Evolutionary conservation across 2,888 invertebrate species (phyloP).

Genomic region (Eupsilia transversa): DNA sequence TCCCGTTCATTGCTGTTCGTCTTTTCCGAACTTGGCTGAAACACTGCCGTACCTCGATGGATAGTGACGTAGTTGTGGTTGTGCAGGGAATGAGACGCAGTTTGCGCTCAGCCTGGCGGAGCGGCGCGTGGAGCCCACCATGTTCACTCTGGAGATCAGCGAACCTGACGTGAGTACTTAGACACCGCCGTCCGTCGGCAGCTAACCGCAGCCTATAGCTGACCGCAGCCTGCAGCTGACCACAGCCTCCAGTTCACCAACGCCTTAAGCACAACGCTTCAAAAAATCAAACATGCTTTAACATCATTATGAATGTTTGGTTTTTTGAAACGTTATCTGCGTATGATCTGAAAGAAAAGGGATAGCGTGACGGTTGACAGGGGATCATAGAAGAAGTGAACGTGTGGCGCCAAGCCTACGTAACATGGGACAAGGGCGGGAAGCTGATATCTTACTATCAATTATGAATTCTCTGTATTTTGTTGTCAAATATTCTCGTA

Average conservation of each 20-base stretch:
- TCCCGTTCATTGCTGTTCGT: not conserved
- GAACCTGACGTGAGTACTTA: constrained; percentile 35
- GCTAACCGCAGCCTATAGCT: not conserved
- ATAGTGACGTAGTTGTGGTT: constrained; percentile 6
- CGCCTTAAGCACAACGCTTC: not conserved
- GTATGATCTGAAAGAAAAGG: not conserved
- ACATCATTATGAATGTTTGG: not conserved
- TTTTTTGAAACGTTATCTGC: not conserved
- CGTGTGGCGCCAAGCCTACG: not conserved
- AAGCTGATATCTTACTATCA: not conserved
- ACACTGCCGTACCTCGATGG: not conserved
- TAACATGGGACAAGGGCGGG: too few species aligned
- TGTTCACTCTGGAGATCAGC: constrained; percentile 30
- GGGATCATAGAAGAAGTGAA: not conserved
- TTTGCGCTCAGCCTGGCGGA: not conserved
- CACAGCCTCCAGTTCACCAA: too few species aligned
- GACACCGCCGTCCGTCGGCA: too few species aligned
- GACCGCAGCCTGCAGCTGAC: not conserved
- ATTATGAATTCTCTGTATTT: not conserved
- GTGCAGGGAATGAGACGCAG: constrained; percentile 14
- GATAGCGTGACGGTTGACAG: too few species aligned
- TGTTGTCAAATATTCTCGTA: not conserved
- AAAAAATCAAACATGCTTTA: not conserved
- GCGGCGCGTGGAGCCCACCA: constrained; percentile 16
- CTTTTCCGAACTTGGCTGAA: not conserved